A percentile compares a stretch with the other conserved stretches of the same genome.
phyloP scores from a whole-genome alignment of 1,140 invertebrate genomes.

The Piezodorus guildinii region DNA sequence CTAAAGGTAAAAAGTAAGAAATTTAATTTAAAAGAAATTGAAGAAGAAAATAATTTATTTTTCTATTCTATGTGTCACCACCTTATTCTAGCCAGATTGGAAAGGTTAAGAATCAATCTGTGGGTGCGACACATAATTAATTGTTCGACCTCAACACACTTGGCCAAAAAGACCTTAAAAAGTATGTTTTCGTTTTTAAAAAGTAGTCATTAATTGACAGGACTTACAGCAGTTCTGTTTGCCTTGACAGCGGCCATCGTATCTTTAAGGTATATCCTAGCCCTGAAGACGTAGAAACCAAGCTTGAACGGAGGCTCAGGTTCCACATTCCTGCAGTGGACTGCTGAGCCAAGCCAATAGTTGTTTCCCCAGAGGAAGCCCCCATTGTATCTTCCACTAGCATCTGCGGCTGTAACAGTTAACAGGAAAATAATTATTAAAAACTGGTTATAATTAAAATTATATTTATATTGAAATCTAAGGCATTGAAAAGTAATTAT shows the following conservation, averaged over 20 bases:
- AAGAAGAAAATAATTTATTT: too few relatives aligned
- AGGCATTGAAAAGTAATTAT: too few relatives aligned
- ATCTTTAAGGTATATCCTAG: constrained; percentile 37
- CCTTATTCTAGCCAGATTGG: too few relatives aligned
- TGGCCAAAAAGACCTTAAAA: not conserved
- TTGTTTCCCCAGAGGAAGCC: constrained; percentile 75
- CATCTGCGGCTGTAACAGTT: not conserved
- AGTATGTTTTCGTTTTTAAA: not conserved
- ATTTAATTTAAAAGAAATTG: not conserved
- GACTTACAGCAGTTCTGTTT: not conserved
- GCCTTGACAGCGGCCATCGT: not conserved
- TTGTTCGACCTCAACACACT: too few relatives aligned
- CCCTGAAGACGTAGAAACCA: constrained; percentile 46
- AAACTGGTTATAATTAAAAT: too few relatives aligned
- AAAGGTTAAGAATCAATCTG: too few relatives aligned
- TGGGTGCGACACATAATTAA: too few relatives aligned
- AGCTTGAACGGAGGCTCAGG: constrained; percentile 41
- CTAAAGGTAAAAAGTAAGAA: not conserved
- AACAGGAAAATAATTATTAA: too few relatives aligned
- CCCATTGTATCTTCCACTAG: constrained; percentile 4
- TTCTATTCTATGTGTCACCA: too few relatives aligned
- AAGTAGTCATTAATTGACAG: not conserved
- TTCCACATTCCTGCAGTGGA: constrained; percentile 53
- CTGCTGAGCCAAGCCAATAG: constrained; percentile 66
- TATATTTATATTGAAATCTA: too few relatives aligned